Evolutionary conservation across 2,113 vertebrate genomes (phyloP).

Genomic region (Gymnocephalus cernua): DNA sequence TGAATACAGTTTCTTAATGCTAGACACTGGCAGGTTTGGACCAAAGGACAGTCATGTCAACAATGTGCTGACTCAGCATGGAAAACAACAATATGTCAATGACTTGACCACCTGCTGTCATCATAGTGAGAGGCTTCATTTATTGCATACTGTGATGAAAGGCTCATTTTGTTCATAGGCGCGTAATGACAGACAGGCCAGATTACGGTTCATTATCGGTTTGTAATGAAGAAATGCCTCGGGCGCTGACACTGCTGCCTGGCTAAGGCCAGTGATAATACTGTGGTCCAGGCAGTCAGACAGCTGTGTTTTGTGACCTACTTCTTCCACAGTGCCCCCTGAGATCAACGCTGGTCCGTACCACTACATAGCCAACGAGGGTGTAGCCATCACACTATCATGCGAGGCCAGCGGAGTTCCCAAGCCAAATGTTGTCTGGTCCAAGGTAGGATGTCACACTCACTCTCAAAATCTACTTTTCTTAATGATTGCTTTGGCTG

Average conservation of each 20-base stretch:
- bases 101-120: constrained; percentile 65
- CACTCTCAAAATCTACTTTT: constrained; percentile 16
- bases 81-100: constrained; percentile 53
- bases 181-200: constrained; percentile 68
- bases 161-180: constrained; percentile 52
- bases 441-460: constrained; percentile 86
- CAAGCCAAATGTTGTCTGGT: constrained; percentile 87
- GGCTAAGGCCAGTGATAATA: constrained; percentile 58
- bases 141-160: constrained; percentile 65
- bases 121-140: constrained; percentile 58
- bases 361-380: constrained; percentile 87
- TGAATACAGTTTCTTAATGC: neutral
- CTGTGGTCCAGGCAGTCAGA: constrained; percentile 40
- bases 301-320: constrained; percentile 77
- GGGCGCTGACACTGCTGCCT: constrained; percentile 29
- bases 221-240: constrained; percentile 79
- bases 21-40: neutral
- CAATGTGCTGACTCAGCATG: constrained; percentile 63
- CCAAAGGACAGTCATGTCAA: constrained; percentile 15
- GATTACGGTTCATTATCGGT: constrained; percentile 74
- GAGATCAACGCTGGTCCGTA: constrained; percentile 86
- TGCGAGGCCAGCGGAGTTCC: constrained; percentile 88
- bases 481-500: constrained; percentile 41
- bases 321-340: constrained; percentile 88
- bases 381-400: constrained; percentile 81